Base-by-base conservation (phyloP, 2,113 vertebrate genomes). In the Petrocephalus zakoni region DNA sequence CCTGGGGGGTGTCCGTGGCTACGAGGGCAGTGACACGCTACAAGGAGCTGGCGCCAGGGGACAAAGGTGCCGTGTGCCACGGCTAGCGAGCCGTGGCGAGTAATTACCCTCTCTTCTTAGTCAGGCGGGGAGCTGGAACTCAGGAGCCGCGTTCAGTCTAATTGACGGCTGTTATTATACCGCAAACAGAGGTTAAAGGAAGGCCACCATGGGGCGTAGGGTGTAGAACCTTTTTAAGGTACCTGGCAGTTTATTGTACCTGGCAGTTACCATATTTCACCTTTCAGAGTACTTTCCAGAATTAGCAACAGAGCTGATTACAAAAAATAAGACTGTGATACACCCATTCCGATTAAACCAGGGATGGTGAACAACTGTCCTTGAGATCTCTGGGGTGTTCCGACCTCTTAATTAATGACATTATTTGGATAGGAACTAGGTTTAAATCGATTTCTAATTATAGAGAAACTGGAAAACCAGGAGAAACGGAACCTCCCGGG, bases 351-450 rank as follows among this genome's bases (percentile, higher is more conserved):
- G 15, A 78, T 15, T 78, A 78, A 78, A 29, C 72, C 34, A 42
- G 72, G 34, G 72, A 42, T 42, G 10, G 61, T 68, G 61, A 68
- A 82, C 78, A 82, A 82, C 78, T 82, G 72, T 42, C 72, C 72
- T 78, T 42, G 72, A 37, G 72, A 19, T 42, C 34, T 78, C 29
- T 19, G 72, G 5, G 72, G 34, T 68, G 61, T n/a, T 29, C 61
- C 4, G 72, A 34, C 29, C 34, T 78, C 81, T 84, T 51, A 84
- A 84, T n/a, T 84, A 42, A 84, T n/a, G 81, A 5, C 81, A 84
- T 84, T 84, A 84, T 84, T 84, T 84, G 81, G 81, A 25, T 51
- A 47, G 81, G 81, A 51, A 84, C 81, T 84, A 84, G 11, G 22
- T 47, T 10, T 51, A 25, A 84, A 49, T 84, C 81, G 37, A 84